Evolutionary conservation across 2,888 invertebrate genomes (phyloP), one percentile per base, ranked within the genome.

Genomic region (Matsumyia berberina): DNA sequence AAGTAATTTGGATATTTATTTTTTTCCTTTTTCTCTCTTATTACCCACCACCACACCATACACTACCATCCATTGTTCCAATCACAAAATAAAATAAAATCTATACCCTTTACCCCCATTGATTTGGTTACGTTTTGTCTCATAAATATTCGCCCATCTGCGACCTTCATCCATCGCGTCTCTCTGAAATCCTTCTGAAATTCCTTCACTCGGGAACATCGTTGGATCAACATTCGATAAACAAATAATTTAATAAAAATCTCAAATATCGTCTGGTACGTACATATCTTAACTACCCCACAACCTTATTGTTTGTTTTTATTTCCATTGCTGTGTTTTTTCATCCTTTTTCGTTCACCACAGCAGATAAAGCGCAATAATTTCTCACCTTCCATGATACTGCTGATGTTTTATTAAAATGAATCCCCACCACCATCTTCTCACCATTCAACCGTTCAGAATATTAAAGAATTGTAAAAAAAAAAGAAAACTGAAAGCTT

Each of bases 1-100:
- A 86, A 87, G 85, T 87, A 88, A 88, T 88, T 89, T 88, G 88
- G 88, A 87, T 88, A 86, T 87, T 86, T 86, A 87, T 87, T 88
- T 86, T 88, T 88, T 87, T 88, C 86, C 87, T 88, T 88, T 88
- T 86, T 87, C 86, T 87, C 87, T 88, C 87, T 87, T 87, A 87
- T 86, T 86, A 87, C 83, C 87, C 83, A 82, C 72, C 66, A 81
- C 86, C 69, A 86, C 86, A 80, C 69, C 70, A 86, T 77, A 86
- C 77, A 81, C 69, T 19, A 72, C 86, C 79, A 82, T 67, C 76
- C 77, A 74, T 86, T 74, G 9, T 35, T 77, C 69, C 64, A 35
- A 24, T 53, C 66, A 62, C 51, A 66, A 72, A 57, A n/a, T n/a
- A n/a, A 67, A 57, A 49, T 51, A 24, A 53, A 69, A 12, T 24